phyloP scores from a whole-genome alignment of 2,113 vertebrate species.

The Capreolus pygargus region DNA sequence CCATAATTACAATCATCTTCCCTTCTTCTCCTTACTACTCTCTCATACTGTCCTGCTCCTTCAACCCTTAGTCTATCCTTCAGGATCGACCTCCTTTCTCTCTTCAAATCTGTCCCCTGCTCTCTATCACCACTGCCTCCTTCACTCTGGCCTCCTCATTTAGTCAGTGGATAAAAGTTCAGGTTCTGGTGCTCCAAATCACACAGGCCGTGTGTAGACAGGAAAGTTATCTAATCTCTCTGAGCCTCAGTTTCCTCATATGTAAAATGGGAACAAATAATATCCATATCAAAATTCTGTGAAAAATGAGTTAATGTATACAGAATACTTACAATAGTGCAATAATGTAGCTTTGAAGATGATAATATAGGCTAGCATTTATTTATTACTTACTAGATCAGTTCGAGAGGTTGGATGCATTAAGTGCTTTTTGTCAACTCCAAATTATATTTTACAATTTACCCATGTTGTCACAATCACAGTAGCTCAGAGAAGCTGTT shows the following conservation, averaged over 20 bases:
- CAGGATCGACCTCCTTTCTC: background rate
- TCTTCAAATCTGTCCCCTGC: background rate
- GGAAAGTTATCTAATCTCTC: background rate
- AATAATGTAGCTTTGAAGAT: background rate
- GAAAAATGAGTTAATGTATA: background rate
- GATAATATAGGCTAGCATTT: background rate
- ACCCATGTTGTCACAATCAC: background rate
- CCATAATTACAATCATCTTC: background rate
- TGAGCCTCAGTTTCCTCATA: background rate
- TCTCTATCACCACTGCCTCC: background rate
- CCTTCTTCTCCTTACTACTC: background rate
- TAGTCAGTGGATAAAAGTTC: background rate
- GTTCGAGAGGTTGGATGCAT: background rate
- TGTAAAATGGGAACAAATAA: background rate
- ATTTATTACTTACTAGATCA: background rate
- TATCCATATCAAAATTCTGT: background rate
- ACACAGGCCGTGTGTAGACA: background rate
- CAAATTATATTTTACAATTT: background rate
- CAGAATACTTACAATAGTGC: background rate
- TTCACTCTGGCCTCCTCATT: background rate
- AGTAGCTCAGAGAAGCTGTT: background rate
- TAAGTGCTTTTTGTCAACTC: background rate
- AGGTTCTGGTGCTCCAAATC: background rate
- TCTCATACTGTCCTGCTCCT: background rate
- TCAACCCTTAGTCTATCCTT: background rate